These are phyloP conservation scores for Archips crataeganus DNA, from an alignment of 2,888 invertebrate genomes.

Conservation along the genomic window DNA sequence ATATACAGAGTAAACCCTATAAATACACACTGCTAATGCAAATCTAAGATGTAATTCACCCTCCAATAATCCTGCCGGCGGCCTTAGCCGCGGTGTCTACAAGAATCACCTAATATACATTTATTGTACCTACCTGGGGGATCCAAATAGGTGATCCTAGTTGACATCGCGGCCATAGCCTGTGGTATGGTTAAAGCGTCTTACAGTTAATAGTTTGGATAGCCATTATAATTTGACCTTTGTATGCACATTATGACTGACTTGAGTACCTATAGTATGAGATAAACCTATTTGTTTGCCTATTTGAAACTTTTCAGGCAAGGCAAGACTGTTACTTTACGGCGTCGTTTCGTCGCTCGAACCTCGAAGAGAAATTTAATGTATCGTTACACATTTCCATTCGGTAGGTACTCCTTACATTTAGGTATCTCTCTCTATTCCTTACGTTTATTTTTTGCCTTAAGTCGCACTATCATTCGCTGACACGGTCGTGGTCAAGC, in stretches of 20 bases:
- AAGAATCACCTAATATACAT: no score
- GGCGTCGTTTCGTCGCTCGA: background rate
- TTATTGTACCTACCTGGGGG: no score
- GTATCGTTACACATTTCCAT: background rate
- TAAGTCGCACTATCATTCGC: background rate
- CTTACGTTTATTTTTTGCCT: background rate
- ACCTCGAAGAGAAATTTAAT: background rate
- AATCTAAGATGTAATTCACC: no score
- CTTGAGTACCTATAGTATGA: background rate
- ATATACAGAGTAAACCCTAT: no score
- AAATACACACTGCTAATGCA: no score
- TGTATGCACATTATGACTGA: background rate
- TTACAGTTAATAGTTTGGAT: no score
- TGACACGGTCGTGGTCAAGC: background rate
- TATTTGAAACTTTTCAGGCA: background rate
- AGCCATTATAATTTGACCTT: background rate
- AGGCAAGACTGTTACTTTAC: background rate
- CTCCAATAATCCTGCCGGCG: no score
- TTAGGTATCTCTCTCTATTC: background rate
- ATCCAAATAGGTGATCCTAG: no score
- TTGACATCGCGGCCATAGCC: no score
- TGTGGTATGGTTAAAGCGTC: no score
- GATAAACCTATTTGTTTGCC: background rate
- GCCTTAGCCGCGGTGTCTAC: no score
- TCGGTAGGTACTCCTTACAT: background rate